phyloP scores from a whole-genome alignment of 2,888 invertebrate genomes.

The Periphyllus acericola region DNA sequence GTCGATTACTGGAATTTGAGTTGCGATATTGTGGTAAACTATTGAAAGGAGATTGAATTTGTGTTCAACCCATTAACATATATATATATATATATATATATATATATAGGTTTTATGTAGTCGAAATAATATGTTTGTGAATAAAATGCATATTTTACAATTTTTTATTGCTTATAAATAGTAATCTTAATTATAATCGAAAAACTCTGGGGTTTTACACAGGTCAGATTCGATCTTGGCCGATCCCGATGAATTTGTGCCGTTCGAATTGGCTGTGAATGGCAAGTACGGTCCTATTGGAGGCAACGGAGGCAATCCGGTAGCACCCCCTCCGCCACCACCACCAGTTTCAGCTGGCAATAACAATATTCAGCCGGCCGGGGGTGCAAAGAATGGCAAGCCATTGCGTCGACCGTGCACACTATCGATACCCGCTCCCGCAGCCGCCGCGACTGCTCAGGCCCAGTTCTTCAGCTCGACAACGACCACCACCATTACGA shows the following conservation, averaged over 20 bases:
- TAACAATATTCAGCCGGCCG: slow-evolving; percentile 6
- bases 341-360: background rate
- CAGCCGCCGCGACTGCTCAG: slow-evolving; percentile 43
- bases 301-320: slow-evolving; percentile 57
- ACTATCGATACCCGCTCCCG: slow-evolving; percentile 33
- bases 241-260: slow-evolving; percentile 74
- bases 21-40: no score
- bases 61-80: no score
- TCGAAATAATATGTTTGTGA: no score
- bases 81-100: no score
- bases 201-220: slow-evolving; percentile 3
- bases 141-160: background rate
- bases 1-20: no score
- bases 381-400: slow-evolving; percentile 27
- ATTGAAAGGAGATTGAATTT: no score
- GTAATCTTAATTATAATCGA: no score
- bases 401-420: slow-evolving; percentile 47
- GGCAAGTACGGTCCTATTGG: slow-evolving; percentile 79
- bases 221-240: slow-evolving; percentile 71
- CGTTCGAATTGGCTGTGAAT: slow-evolving; percentile 75
- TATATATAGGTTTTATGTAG: no score
- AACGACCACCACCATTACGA: slow-evolving; percentile 52
- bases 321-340: slow-evolving; percentile 11
- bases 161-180: no score
- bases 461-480: slow-evolving; percentile 56